Percentiles rank a stretch among this genome's conserved stretches.
These are phyloP conservation scores for Thryonomys swinderianus DNA, from an alignment of 2,113 vertebrate genomes.

Conservation along the genomic window DNA sequence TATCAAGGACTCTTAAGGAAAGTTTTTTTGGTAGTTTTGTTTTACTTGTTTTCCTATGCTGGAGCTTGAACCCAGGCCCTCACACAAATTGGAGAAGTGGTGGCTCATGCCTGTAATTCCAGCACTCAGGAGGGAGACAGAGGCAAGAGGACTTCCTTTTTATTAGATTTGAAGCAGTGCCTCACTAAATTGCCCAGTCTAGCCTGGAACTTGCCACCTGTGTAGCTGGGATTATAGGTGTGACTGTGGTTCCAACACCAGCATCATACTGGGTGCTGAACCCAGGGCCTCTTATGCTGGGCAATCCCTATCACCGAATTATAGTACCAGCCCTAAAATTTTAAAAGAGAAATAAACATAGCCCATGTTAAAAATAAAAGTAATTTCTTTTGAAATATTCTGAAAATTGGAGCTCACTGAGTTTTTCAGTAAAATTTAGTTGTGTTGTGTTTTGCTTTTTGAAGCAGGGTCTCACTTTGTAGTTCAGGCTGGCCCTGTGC, in stretches of 20 bases:
- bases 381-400: not conserved
- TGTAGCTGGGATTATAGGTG: not conserved
- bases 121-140: no score
- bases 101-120: no score
- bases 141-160: no score
- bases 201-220: not conserved
- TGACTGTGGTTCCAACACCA: not conserved
- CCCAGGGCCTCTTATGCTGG: not conserved
- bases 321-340: not conserved
- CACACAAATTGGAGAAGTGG: not conserved
- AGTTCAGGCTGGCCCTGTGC: no score
- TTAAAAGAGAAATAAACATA: not conserved
- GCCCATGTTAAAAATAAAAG: not conserved
- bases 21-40: not conserved
- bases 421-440: no score
- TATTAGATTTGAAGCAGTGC: not conserved
- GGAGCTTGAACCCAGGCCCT: not conserved
- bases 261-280: not conserved
- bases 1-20: not conserved
- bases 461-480: no score
- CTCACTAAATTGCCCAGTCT: not conserved
- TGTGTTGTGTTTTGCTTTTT: no score
- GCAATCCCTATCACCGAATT: not conserved
- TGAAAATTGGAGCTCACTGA: conserved; percentile 7
- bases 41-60: not conserved